A percentile compares a stretch with the other conserved stretches of the same genome.
Conservation (phyloP, 2,888 invertebrate genomes). For the Nineta flava region DNA sequence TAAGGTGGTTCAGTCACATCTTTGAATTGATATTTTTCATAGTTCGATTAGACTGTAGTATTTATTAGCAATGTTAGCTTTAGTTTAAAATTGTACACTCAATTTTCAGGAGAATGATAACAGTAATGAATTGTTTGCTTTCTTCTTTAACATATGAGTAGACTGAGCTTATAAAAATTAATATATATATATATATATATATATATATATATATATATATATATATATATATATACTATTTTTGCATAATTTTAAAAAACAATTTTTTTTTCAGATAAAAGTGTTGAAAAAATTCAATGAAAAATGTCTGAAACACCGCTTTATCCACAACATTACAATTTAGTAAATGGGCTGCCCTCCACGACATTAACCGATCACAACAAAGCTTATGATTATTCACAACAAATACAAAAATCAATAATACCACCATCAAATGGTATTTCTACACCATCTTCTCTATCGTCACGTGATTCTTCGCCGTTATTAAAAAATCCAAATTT, state of each 20-base stretch:
- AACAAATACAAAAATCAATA: neutral
- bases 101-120: too few relatives aligned
- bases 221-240: neutral
- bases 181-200: too few relatives aligned
- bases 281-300: neutral
- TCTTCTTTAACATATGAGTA: too few relatives aligned
- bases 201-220: too few relatives aligned
- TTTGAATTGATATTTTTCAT: too few relatives aligned
- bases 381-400: neutral
- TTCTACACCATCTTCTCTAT: conserved; percentile 19
- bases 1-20: too few relatives aligned
- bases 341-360: neutral
- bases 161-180: too few relatives aligned
- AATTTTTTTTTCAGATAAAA: neutral
- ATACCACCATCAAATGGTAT: conserved; percentile 1
- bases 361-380: neutral
- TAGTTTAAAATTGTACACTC: too few relatives aligned
- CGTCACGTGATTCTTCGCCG: conserved; percentile 26
- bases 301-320: neutral
- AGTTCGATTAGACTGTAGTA: too few relatives aligned
- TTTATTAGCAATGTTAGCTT: too few relatives aligned
- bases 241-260: neutral
- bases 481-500: conserved; percentile 19
- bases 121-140: too few relatives aligned
- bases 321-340: neutral